phyloP scores from a whole-genome alignment of 2,113 vertebrate species.

The Mandrillus leucophaeus region DNA sequence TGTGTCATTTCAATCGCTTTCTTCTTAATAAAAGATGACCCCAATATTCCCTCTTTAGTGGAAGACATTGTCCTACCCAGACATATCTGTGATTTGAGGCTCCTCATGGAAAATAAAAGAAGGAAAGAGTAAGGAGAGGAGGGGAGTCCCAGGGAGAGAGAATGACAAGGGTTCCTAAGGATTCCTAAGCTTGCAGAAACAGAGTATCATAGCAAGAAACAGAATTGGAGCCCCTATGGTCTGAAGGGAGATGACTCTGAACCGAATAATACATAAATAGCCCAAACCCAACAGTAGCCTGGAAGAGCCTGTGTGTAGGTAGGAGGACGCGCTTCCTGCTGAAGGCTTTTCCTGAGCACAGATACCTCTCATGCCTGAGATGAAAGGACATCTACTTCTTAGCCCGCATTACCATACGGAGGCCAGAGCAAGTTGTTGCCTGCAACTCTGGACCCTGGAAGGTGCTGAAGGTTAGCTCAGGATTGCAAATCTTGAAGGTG shows the following conservation, averaged over 20 bases:
- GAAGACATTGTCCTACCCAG: constrained; percentile 78
- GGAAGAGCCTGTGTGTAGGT: rapidly evolving
- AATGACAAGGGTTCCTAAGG: background rate
- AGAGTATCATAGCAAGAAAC: rapidly evolving
- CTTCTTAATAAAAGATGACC: constrained; percentile 94
- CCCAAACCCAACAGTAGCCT: background rate
- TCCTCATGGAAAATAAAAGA: constrained; percentile 58
- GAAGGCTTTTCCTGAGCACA: background rate
- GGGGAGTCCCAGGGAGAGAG: too few species aligned
- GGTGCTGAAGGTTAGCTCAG: rapidly evolving
- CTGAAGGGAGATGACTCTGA: background rate
- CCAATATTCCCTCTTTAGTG: constrained; percentile 78
- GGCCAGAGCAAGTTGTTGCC: rapidly evolving
- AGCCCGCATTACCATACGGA: rapidly evolving
- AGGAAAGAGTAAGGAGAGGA: background rate
- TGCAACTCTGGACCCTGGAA: rapidly evolving
- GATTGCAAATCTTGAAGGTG: rapidly evolving
- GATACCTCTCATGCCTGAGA: rapidly evolving
- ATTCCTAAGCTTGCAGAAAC: background rate
- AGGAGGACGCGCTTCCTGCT: rapidly evolving
- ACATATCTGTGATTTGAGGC: constrained; percentile 63
- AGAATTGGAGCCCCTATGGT: rapidly evolving
- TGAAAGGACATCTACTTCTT: rapidly evolving
- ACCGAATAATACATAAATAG: background rate
- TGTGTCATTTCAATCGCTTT: constrained; percentile 88